Evolutionary conservation across 1,140 invertebrate genomes (phyloP).

Genomic region (Diabrotica undecimpunctata): DNA sequence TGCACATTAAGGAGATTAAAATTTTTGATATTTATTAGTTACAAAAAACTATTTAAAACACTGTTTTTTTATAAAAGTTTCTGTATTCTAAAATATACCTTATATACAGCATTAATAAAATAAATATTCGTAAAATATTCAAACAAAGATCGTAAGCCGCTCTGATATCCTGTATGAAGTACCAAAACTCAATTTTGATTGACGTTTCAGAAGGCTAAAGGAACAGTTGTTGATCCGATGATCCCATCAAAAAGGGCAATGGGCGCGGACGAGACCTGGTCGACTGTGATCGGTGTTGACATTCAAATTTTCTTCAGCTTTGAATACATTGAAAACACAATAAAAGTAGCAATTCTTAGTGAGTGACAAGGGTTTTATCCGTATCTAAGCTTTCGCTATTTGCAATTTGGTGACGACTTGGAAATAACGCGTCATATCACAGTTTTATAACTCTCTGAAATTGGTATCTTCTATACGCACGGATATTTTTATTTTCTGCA

Average conservation of each 20-base stretch:
- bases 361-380: conserved; percentile 16
- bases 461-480: too few species aligned
- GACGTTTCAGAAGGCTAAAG: background rate
- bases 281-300: conserved; percentile 40
- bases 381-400: background rate
- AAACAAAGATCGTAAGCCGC: too few species aligned
- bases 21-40: too few species aligned
- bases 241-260: conserved; percentile 14
- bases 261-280: conserved; percentile 11
- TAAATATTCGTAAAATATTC: too few species aligned
- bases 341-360: conserved; percentile 26
- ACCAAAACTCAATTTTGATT: background rate
- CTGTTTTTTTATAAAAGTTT: too few species aligned
- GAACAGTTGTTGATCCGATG: conserved; percentile 21
- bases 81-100: too few species aligned
- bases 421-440: conserved; percentile 17
- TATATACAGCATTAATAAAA: too few species aligned
- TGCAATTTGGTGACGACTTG: conserved; percentile 17
- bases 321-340: conserved; percentile 37
- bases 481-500: too few species aligned
- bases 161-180: background rate
- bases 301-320: conserved; percentile 42
- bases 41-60: too few species aligned
- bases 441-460: conserved; percentile 13
- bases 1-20: too few species aligned